Base-by-base conservation (phyloP, 2,888 invertebrate genomes). In the Tiphia femorata region DNA sequence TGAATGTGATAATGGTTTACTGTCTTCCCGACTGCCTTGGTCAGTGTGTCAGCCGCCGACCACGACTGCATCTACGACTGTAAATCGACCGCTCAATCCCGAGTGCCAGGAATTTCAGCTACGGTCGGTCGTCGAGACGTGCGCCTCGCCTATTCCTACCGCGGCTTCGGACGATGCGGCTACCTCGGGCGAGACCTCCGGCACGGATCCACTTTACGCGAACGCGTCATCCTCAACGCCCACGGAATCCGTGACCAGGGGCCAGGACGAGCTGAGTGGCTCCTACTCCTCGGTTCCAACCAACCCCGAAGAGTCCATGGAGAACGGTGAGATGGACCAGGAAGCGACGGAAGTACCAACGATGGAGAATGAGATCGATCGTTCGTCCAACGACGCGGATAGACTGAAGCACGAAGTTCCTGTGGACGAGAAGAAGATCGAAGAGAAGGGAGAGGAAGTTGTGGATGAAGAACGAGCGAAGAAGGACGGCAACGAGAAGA, bases 41-140 rank as follows among this genome's bases (percentile, higher is more conserved):
- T 66, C 74, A 33, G 58, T 50, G 35, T 57, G 58, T 42, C 44
- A 68, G 16, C n/a, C 29, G n/a, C 6, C 35, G 20, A 49, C 30
- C 10, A 51, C 56, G 17, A 49, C 40, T 20, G 57, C 64, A 27
- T 56, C 72, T 17, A 49, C 64, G 27, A 61, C 56, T 47, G 57
- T 62, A 30, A 64, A 63, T 61, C 73, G 70, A 49, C 79, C 76
- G 3, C 63, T 81, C 23, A 82, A 83, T 59, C 83, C 83, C 5
- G 80, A 83, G 53, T 82, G 81, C 53, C 74, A 81, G 64, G 83
- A 83, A 62, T 83, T 83, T 48, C 76, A 78, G 27, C 70, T 70
- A 19, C 64, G 59, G 14, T 38, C 58, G 16, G 14, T 46, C 21
- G 17, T 20, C 7, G 55, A 69, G 37, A 33, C 12, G 33, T 33